phyloP scores from a whole-genome alignment of 1,140 invertebrate genomes.

The Drosophila pruinosa region DNA sequence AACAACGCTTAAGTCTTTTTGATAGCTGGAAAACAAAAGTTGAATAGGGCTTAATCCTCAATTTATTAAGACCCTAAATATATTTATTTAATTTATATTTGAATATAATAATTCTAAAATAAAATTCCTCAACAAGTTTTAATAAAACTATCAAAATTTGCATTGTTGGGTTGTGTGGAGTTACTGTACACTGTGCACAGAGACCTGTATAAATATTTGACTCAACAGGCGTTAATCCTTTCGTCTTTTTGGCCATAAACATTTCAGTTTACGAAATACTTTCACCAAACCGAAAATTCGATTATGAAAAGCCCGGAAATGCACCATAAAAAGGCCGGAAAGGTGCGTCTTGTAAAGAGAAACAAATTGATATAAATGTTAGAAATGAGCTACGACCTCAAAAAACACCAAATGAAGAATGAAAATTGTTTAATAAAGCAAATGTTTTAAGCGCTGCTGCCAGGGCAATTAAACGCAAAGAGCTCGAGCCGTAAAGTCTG shows the following conservation, averaged over 20 bases:
- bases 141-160: neutral
- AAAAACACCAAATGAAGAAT: slow-evolving; percentile 11
- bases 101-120: too few relatives aligned
- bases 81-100: too few relatives aligned
- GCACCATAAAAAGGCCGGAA: slow-evolving; percentile 6
- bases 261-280: slow-evolving; percentile 1
- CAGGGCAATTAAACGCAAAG: slow-evolving; percentile 50
- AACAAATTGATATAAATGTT: slow-evolving; percentile 59
- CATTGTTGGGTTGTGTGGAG: too few relatives aligned
- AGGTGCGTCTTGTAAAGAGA: slow-evolving; percentile 45
- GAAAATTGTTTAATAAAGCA: slow-evolving; percentile 49
- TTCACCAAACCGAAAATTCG: slow-evolving; percentile 45
- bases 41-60: too few relatives aligned
- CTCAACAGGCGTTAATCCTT: slow-evolving; percentile 55
- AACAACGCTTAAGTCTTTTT: too few relatives aligned
- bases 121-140: too few relatives aligned
- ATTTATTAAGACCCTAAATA: too few relatives aligned
- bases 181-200: slow-evolving; percentile 6
- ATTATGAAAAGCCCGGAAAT: slow-evolving; percentile 53
- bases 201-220: slow-evolving; percentile 43
- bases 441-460: slow-evolving; percentile 44
- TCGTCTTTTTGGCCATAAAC: slow-evolving; percentile 38
- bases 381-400: slow-evolving; percentile 5
- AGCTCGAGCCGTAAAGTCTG: neutral
- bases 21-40: too few relatives aligned